Percentiles rank a stretch among this genome's conserved stretches.
Conservation (phyloP, 2,888 invertebrate genomes). For the Protonemura montana region DNA sequence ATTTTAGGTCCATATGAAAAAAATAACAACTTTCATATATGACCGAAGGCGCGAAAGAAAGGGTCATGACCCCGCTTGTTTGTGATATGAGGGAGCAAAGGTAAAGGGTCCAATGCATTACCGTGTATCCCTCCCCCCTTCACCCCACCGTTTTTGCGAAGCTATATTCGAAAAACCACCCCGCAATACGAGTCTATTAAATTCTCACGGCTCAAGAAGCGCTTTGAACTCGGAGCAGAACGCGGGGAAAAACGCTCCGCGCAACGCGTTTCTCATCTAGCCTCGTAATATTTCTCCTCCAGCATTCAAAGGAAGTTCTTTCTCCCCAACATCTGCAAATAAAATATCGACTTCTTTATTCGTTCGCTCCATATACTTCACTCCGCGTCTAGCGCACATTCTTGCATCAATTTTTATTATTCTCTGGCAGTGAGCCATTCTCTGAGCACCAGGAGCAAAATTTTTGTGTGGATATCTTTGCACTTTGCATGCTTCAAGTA, state of each 20-base stretch:
- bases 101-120: background rate
- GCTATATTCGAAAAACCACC: background rate
- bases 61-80: slow-evolving; percentile 29
- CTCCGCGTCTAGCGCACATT: background rate
- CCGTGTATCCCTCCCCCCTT: background rate
- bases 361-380: slow-evolving; percentile 24
- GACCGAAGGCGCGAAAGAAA: slow-evolving; percentile 14
- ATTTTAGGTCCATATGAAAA: slow-evolving; percentile 19
- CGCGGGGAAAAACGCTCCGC: background rate
- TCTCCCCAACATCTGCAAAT: slow-evolving; percentile 16
- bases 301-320: slow-evolving; percentile 35
- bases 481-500: background rate
- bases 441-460: background rate
- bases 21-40: slow-evolving; percentile 27
- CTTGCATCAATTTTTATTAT: slow-evolving; percentile 27
- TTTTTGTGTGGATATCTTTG: background rate
- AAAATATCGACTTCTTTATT: slow-evolving; percentile 35
- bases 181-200: slow-evolving; percentile 50
- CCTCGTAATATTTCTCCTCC: slow-evolving; percentile 7
- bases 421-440: slow-evolving; percentile 15
- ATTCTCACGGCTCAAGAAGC: slow-evolving; percentile 51
- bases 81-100: background rate
- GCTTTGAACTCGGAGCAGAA: slow-evolving; percentile 37
- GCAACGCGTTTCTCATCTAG: background rate
- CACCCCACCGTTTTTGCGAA: background rate